Percentiles rank a stretch among this genome's conserved stretches.
Conservation (phyloP, 2,888 invertebrate species). For the Loripinus fragilis region DNA sequence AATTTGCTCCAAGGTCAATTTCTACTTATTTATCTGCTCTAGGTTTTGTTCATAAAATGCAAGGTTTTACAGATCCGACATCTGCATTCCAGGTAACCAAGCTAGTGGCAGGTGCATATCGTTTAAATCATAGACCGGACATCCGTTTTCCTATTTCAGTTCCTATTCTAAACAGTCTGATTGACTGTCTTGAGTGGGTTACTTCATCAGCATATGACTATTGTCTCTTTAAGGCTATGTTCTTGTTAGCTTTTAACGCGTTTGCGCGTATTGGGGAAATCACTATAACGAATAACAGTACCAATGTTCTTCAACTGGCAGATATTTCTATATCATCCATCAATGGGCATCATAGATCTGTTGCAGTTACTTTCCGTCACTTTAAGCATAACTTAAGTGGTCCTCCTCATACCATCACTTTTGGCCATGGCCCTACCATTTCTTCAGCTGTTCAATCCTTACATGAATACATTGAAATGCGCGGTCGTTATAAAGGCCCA, state of each 20-base stretch:
- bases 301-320: neutral
- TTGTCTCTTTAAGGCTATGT: slow-evolving; percentile 25
- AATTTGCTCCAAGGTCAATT: slow-evolving; percentile 21
- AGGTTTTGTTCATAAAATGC: too few species aligned
- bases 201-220: neutral
- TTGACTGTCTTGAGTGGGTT: neutral
- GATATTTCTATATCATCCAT: neutral
- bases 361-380: neutral
- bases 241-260: slow-evolving; percentile 19
- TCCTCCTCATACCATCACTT: neutral
- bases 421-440: slow-evolving; percentile 13
- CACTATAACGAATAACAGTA: neutral
- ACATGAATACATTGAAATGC: neutral
- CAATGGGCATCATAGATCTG: neutral
- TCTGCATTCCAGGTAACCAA: slow-evolving; percentile 26
- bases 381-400: slow-evolving; percentile 5
- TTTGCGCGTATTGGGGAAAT: slow-evolving; percentile 34
- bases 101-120: neutral
- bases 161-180: slow-evolving; percentile 7
- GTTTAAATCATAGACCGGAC: neutral
- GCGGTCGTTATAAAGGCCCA: neutral
- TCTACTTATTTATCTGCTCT: too few species aligned
- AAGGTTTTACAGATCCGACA: slow-evolving; percentile 15
- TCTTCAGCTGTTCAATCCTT: neutral
- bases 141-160: slow-evolving; percentile 1